phyloP scores from a whole-genome alignment of 2,113 vertebrate genomes.

The Microcebus ravelobensis region DNA sequence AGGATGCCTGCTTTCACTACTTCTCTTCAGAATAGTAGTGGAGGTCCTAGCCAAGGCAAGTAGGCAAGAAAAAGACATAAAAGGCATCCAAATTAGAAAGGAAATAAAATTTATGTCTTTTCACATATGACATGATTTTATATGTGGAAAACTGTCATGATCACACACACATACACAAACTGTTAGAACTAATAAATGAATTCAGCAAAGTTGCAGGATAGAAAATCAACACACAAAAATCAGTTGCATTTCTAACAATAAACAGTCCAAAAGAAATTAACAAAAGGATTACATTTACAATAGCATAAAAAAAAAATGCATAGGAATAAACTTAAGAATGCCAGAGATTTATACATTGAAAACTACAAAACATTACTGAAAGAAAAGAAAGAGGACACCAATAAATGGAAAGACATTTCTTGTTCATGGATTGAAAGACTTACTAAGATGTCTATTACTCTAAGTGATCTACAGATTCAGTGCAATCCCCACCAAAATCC shows the following conservation, averaged over 20 bases:
- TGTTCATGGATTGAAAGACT: neutral
- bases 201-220: neutral
- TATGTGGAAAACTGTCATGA: neutral
- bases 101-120: neutral
- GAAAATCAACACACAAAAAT: neutral
- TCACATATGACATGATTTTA: neutral
- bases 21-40: neutral
- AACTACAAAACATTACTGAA: neutral
- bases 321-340: neutral
- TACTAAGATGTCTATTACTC: neutral
- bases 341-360: neutral
- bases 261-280: neutral
- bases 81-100: neutral
- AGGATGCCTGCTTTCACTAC: neutral
- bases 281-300: neutral
- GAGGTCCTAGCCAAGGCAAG: neutral
- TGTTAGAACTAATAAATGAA: neutral
- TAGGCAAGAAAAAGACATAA: neutral
- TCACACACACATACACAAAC: neutral
- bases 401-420: neutral
- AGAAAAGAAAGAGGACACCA: neutral
- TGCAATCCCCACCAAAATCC: neutral
- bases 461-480: neutral
- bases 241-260: neutral
- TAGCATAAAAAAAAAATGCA: neutral